These are phyloP conservation scores for Globodera ellingtonae DNA, from an alignment of 1,140 invertebrate species.

Conservation along the genomic window DNA sequence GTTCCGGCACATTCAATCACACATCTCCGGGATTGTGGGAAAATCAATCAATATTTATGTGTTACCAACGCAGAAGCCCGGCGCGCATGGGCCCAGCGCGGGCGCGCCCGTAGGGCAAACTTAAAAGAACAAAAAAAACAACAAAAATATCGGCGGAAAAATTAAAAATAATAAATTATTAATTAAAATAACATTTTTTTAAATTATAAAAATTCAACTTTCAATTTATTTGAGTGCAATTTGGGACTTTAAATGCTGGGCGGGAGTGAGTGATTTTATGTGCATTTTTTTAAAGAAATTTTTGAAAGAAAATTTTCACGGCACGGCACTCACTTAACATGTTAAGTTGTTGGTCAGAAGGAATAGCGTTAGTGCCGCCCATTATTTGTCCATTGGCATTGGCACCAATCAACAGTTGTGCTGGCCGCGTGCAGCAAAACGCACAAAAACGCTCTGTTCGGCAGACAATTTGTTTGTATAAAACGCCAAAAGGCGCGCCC, in stretches of 20 bases:
- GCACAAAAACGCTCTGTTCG: constrained; percentile 10
- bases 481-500: no score
- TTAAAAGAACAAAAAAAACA: neutral
- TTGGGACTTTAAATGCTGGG: constrained; percentile 16
- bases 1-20: neutral
- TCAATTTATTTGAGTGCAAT: neutral
- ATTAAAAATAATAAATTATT: neutral
- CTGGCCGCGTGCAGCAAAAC: neutral
- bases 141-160: neutral
- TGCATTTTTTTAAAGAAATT: neutral
- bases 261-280: no score
- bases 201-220: neutral
- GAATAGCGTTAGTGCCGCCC: neutral
- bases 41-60: no score
- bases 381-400: neutral
- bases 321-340: constrained; percentile 19
- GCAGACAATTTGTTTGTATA: no score
- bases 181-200: no score
- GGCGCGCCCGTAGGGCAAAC: constrained; percentile 10
- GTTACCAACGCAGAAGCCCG: neutral
- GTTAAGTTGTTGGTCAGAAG: constrained; percentile 27
- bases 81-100: neutral
- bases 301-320: constrained; percentile 11
- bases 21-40: no score
- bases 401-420: neutral